A percentile compares a stretch with the other conserved stretches of the same genome.
phyloP scores from a whole-genome alignment of 2,797 vertebrate species.

The Lepidocolaptes lacrymiger region DNA sequence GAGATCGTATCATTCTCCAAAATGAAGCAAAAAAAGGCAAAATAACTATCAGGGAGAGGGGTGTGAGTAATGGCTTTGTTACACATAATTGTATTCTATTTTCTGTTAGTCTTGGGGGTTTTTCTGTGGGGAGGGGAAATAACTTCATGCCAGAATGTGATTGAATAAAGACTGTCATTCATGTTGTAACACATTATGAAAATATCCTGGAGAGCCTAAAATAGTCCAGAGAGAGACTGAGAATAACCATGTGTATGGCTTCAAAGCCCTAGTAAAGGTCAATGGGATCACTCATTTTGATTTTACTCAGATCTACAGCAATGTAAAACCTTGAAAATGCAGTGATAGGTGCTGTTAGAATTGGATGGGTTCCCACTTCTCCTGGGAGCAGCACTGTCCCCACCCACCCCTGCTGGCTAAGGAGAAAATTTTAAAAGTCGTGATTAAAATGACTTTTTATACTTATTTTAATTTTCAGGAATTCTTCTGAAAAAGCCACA shows the following conservation, averaged over 20 bases:
- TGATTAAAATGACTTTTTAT: background rate
- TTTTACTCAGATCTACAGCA: background rate
- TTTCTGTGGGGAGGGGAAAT: background rate
- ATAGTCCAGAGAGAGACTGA: background rate
- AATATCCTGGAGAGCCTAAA: constrained; percentile 3
- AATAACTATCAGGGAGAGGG: background rate
- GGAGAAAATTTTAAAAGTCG: background rate
- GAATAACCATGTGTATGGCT: background rate
- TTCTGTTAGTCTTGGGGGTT: background rate
- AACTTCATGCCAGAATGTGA: background rate
- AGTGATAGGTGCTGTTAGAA: background rate
- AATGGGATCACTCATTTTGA: background rate
- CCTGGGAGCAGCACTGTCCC: background rate
- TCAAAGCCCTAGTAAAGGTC: background rate
- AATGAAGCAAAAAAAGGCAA: background rate
- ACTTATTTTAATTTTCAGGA: background rate
- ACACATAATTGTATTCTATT: background rate
- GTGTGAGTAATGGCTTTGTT: background rate
- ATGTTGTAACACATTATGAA: background rate
- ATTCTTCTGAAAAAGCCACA: background rate
- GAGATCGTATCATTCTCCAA: background rate
- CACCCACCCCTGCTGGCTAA: background rate
- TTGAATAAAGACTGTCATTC: background rate
- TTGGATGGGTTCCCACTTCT: background rate
- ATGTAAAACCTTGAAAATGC: background rate